Base-by-base conservation (phyloP, 2,797 vertebrate genomes). In the Margarornis squamiger region DNA sequence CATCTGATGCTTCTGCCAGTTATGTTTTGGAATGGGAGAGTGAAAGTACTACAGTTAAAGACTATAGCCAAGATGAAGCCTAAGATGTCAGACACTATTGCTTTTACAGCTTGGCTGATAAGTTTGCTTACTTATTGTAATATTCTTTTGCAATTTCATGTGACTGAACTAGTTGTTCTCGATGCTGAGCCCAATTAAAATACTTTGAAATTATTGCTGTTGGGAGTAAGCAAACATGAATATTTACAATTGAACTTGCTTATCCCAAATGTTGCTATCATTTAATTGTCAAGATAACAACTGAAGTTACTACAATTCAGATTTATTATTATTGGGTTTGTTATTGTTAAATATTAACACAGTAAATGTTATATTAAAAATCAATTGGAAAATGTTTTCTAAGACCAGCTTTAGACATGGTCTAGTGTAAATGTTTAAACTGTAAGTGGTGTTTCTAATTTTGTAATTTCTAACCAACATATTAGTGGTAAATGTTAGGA, bases 401-500 rank as follows among this genome's bases (percentile, higher is more conserved):
- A 36, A 55, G 12, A 43, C 34, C 11, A 32, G 19, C 2, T 1
- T 59, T 68, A 30, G 22, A 43, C 38, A 14, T 0, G 1, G 12
- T 51, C 9, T 32, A 54, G 10, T 38, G 29, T n/a, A 59, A 83
- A 27, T n/a, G 6, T 39, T 63, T 59, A 46, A 92, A 72, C 17
- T 51, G 5, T 63, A 76, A 77, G 21, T 55, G 22, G 16, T 67
- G n/a, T 58, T 85, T 93, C n/a, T 71, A 49, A 10, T 34, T 74
- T 87, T 39, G 11, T 49, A 29, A 30, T 52, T 81, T 15, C 11
- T 45, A 45, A 39, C 7, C n/a, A 41, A 39, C 30, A 1, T 9
- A 61, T 49, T 7, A n/a, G 3, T 54, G 39, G 7, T 19, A 71
- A 71, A 49, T 39, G 11, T 45, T 61, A 57, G 38, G 22, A 85